Evolutionary conservation across 1,140 invertebrate genomes (phyloP).

Genomic region (Bombus sylvicola): DNA sequence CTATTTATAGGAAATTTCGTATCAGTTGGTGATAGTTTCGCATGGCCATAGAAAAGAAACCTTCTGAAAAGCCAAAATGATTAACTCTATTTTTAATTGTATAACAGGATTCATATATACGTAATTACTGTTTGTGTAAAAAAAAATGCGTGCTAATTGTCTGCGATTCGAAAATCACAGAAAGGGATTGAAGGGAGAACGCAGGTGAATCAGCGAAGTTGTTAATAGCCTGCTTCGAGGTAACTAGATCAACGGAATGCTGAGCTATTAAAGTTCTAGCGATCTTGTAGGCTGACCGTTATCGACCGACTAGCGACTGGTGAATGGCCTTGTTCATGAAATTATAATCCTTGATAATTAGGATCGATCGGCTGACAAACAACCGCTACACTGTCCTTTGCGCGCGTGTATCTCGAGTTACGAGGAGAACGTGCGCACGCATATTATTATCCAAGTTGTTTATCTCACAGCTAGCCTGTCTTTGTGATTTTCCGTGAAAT

Average conservation of each 20-base stretch:
- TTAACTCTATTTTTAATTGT: too few species aligned
- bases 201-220: conserved; percentile 3
- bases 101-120: too few species aligned
- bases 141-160: neutral
- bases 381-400: neutral
- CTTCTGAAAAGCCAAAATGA: too few species aligned
- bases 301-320: neutral
- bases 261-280: conserved; percentile 25
- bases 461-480: neutral
- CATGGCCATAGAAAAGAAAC: too few species aligned
- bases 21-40: too few species aligned
- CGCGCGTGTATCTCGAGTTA: neutral
- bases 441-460: neutral
- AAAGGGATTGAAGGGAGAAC: neutral
- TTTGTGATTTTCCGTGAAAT: neutral
- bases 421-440: neutral
- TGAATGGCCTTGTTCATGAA: neutral
- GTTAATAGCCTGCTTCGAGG: neutral
- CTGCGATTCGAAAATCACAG: neutral
- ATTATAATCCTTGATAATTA: conserved; percentile 43
- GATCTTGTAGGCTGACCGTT: conserved; percentile 16
- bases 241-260: conserved; percentile 33
- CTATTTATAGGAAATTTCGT: too few species aligned
- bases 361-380: conserved; percentile 1
- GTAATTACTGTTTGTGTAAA: neutral